These are phyloP conservation scores for Formica exsecta DNA, from an alignment of 1,140 invertebrate species.

Conservation along the genomic window DNA sequence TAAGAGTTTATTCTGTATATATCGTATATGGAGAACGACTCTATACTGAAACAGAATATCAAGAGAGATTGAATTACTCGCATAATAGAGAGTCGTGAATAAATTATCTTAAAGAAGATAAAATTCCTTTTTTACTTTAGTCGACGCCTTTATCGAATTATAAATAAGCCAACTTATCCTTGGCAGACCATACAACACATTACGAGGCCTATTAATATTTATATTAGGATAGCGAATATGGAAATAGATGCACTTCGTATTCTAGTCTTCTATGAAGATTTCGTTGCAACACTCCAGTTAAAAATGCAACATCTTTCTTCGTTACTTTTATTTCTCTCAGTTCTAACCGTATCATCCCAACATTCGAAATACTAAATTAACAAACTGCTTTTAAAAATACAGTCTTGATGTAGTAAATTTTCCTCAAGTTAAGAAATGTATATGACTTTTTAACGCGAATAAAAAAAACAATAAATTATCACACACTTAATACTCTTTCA, in stretches of 20 bases:
- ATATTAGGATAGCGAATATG: constrained; percentile 29
- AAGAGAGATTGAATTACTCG: constrained; percentile 41
- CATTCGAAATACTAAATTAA: constrained; percentile 56
- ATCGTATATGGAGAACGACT: constrained; percentile 21
- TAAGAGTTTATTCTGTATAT: constrained; percentile 26
- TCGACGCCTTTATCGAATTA: constrained; percentile 50
- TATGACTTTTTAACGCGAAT: not conserved
- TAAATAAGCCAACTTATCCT: constrained; percentile 53
- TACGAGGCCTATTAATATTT: constrained; percentile 51
- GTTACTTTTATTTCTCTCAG: constrained; percentile 51
- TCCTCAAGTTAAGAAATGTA: not conserved
- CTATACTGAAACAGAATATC: constrained; percentile 48
- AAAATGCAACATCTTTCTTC: constrained; percentile 55
- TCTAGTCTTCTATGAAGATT: constrained; percentile 48
- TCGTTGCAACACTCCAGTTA: constrained; percentile 47
- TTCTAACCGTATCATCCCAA: constrained; percentile 50
- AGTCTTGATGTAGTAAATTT: constrained; percentile 2
- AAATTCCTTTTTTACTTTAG: constrained; percentile 35
- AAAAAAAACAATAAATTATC: constrained; percentile 8
- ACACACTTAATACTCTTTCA: not conserved
- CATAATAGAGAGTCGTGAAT: constrained; percentile 55
- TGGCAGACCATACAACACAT: constrained; percentile 33
- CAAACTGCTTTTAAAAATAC: constrained; percentile 32
- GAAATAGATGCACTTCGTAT: constrained; percentile 49
- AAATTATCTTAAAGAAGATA: constrained; percentile 44